These are phyloP conservation scores for Poeciliopsis turneri DNA, from an alignment of 2,797 vertebrate species.

Conservation along the genomic window DNA sequence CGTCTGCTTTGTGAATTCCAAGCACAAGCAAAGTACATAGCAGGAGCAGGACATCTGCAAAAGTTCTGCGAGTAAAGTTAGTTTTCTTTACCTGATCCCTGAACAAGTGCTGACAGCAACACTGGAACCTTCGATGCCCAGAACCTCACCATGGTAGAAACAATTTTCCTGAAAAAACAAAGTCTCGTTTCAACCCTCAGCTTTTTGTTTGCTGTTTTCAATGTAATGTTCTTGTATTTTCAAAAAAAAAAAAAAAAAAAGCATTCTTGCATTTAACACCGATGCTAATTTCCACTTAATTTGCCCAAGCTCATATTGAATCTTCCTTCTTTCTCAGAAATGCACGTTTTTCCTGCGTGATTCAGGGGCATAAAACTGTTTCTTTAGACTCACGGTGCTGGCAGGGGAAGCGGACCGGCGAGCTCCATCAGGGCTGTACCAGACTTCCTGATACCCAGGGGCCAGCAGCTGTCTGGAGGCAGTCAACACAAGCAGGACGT, in stretches of 20 bases:
- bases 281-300: neutral
- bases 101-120: constrained; percentile 89
- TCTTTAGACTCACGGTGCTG: constrained; percentile 80
- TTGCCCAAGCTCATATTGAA: neutral
- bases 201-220: neutral
- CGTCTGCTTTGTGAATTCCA: neutral
- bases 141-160: constrained; percentile 91
- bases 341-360: constrained; percentile 3
- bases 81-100: constrained; percentile 88
- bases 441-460: constrained; percentile 89
- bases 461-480: constrained; percentile 87
- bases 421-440: constrained; percentile 84
- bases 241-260: neutral
- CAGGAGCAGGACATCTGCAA: neutral
- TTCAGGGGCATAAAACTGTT: constrained; percentile 32
- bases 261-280: neutral
- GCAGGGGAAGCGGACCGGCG: constrained; percentile 76
- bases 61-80: neutral
- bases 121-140: constrained; percentile 81
- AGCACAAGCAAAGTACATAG: neutral
- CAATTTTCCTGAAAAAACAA: constrained; percentile 87
- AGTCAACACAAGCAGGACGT: constrained; percentile 24
- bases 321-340: constrained; percentile 2
- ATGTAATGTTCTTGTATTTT: neutral
- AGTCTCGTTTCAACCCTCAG: constrained; percentile 22